Conservation (phyloP, 1,140 invertebrate genomes). For the Helicoverpa zea region DNA sequence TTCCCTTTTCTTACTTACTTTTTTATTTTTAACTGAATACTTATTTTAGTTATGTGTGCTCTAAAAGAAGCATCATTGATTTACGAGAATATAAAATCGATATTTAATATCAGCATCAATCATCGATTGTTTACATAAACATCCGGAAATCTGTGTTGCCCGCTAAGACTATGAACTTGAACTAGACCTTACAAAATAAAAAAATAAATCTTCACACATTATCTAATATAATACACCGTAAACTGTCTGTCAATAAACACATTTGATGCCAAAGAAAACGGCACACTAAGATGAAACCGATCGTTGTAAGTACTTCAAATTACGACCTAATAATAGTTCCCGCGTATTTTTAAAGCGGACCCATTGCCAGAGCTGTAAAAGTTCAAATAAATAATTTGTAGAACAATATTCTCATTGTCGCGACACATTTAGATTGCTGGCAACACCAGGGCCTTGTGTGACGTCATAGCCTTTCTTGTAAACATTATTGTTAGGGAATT, state of each 20-base stretch:
- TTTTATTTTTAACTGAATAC: too few species aligned
- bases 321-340: slow-evolving; percentile 15
- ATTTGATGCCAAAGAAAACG: slow-evolving; percentile 10
- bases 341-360: slow-evolving; percentile 2
- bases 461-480: slow-evolving; percentile 38
- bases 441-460: slow-evolving; percentile 16
- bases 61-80: too few species aligned
- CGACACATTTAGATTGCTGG: slow-evolving; percentile 39
- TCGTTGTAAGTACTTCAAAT: neutral
- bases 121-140: too few species aligned
- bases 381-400: slow-evolving; percentile 44
- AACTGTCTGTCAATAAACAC: slow-evolving; percentile 27
- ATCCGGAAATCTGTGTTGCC: too few species aligned
- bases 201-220: neutral
- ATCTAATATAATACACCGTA: neutral
- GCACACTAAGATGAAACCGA: slow-evolving; percentile 6
- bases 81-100: too few species aligned
- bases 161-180: neutral
- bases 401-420: slow-evolving; percentile 45
- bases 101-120: too few species aligned
- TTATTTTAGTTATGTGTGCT: too few species aligned
- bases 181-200: neutral
- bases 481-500: slow-evolving; percentile 17
- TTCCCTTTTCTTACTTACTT: too few species aligned
- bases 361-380: slow-evolving; percentile 29